Conservation (phyloP, 2,888 invertebrate genomes). For the Polietes domitor region DNA sequence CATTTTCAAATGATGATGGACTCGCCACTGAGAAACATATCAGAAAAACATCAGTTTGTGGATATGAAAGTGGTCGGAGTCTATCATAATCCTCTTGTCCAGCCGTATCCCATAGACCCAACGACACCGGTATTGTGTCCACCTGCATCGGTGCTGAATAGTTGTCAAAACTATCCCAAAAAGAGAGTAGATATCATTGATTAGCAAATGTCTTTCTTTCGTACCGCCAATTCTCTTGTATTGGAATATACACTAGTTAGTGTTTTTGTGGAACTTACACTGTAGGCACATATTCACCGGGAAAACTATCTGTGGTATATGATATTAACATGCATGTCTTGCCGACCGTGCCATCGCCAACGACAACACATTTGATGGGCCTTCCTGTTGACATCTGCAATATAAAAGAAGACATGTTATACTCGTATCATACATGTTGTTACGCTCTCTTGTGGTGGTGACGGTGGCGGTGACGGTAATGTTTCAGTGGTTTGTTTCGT, state of each 20-base stretch:
- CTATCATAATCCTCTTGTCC: constrained; percentile 97
- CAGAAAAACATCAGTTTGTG: constrained; percentile 99
- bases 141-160: constrained; percentile 99
- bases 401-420: constrained; percentile 60
- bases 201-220: background rate
- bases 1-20: constrained; percentile 99
- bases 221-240: no score
- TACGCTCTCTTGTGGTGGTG: constrained; percentile 15
- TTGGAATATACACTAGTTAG: no score
- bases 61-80: constrained; percentile 96
- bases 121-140: constrained; percentile 97
- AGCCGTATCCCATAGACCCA: constrained; percentile 99
- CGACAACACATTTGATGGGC: constrained; percentile 95
- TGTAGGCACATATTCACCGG: constrained; percentile 96
- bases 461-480: background rate
- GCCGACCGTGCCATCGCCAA: constrained; percentile 96
- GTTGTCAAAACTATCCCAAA: constrained; percentile 91
- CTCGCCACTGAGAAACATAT: constrained; percentile 99
- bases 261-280: constrained; percentile 87
- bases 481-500: constrained; percentile 3
- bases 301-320: constrained; percentile 95
- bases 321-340: constrained; percentile 97
- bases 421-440: constrained; percentile 16
- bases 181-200: background rate
- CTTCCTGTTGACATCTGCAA: constrained; percentile 92